Base-by-base conservation (phyloP, 2,797 vertebrate genomes). In the Chanos chanos region DNA sequence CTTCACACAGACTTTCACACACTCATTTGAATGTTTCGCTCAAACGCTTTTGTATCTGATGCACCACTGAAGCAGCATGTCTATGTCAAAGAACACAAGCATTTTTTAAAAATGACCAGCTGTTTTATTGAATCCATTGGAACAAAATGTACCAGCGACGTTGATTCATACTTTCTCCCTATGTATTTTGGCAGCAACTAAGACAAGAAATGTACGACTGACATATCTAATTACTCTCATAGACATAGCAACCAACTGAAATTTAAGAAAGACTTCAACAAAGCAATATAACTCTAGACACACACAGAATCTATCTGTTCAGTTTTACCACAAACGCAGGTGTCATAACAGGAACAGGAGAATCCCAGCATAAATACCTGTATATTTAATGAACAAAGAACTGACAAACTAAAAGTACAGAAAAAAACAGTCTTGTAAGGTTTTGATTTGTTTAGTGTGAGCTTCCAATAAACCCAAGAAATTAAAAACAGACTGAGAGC, bases 111-210 rank as follows among this genome's bases (percentile, higher is more conserved):
- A 67, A 66, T 36, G 64, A 61, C 70, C 36, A 61, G 70, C 15
- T 61, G 43, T 52, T 86, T 85, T 81, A 85, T 82, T 85, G 54
- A 80, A 68, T 64, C 27, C 33, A 60, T 76, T 50, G 51, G 52
- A 77, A 66, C 68, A 68, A 54, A 77, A 52, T 28, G 13, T 67
- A 76, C 68, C 62, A 70, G 61, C 66, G 73, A 59, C 50, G 72
- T 22, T 25, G 12, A 51, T 60, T 68, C 31, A 33, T 48, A 63
- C 72, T 51, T 56, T 50, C 56, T 47, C 61, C 56, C 58, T 45
- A 59, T 25, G 19, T 70, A n/a, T n/a, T n/a, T 70, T 64, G 61
- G 54, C 60, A 44, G 31, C 61, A 43, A 60, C 61, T 60, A 58
- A 61, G 56, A 68, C 61, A 68, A 22, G 7, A 27, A 13, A 31